These are phyloP conservation scores for Diorhabda elongata DNA, from an alignment of 1,140 invertebrate genomes.

Conservation along the genomic window DNA sequence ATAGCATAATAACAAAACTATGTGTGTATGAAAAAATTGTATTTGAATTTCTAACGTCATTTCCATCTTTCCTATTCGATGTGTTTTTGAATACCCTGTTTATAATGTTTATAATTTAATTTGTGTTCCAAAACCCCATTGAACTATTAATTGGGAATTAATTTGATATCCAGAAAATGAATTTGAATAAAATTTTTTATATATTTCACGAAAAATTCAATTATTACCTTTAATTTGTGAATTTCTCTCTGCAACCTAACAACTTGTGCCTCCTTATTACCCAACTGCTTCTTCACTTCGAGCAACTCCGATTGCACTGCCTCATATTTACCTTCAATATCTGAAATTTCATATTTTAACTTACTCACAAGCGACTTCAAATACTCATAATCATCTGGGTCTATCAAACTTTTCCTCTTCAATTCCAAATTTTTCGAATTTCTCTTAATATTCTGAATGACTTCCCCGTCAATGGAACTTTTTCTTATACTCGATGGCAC, in stretches of 20 bases:
- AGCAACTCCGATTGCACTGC: constrained; percentile 42
- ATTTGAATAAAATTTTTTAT: background rate
- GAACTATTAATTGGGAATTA: background rate
- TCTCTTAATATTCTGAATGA: constrained; percentile 30
- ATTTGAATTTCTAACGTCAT: too few species aligned
- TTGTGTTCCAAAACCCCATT: background rate
- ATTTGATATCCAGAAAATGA: background rate
- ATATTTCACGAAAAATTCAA: background rate
- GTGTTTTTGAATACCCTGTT: too few species aligned
- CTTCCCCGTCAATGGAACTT: constrained; percentile 25
- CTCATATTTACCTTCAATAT: constrained; percentile 42
- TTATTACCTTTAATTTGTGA: constrained; percentile 58
- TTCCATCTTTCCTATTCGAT: too few species aligned
- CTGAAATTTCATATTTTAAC: constrained; percentile 45
- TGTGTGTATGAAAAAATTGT: too few species aligned
- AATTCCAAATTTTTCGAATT: constrained; percentile 32
- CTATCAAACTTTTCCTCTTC: constrained; percentile 24
- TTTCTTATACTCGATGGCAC: constrained; percentile 27
- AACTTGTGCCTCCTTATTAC: constrained; percentile 48
- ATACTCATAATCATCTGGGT: constrained; percentile 39
- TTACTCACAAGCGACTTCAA: constrained; percentile 42
- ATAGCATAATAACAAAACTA: too few species aligned
- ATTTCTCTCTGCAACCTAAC: constrained; percentile 55
- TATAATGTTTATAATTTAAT: too few species aligned
- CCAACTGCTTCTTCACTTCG: constrained; percentile 43